A percentile compares a stretch with the other conserved stretches of the same genome.
These are phyloP conservation scores for Andrena bicolor DNA, from an alignment of 2,888 invertebrate species.

Conservation along the genomic window DNA sequence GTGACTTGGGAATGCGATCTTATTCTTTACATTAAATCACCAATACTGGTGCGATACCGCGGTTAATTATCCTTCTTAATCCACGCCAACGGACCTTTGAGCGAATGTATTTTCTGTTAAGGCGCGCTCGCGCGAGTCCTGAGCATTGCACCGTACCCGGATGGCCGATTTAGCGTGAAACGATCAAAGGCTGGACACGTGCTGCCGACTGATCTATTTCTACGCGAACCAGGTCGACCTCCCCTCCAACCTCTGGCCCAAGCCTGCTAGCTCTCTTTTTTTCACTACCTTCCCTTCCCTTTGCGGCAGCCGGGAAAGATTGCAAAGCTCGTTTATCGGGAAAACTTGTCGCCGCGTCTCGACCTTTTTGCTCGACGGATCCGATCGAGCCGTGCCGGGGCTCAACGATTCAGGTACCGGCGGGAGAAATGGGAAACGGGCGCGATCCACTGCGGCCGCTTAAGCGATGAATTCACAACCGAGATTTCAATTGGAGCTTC, in stretches of 20 bases:
- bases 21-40: no score
- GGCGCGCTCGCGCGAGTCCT: background rate
- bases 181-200: conserved; percentile 77
- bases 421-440: background rate
- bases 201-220: conserved; percentile 69
- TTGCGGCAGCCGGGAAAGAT: conserved; percentile 35
- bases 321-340: conserved; percentile 39
- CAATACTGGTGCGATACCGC: no score
- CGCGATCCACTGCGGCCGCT: background rate
- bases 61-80: no score
- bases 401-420: background rate
- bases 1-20: no score
- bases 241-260: conserved; percentile 31
- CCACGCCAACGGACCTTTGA: no score
- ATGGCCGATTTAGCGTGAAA: conserved; percentile 76
- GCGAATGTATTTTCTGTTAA: no score
- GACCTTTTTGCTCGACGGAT: conserved; percentile 22
- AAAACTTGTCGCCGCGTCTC: conserved; percentile 27
- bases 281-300: conserved; percentile 7
- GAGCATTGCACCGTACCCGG: conserved; percentile 5
- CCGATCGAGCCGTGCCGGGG: background rate
- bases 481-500: background rate
- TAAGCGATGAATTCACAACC: background rate
- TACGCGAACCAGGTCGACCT: conserved; percentile 41
- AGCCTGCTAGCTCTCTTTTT: conserved; percentile 11